These are phyloP conservation scores for Salvator merianae DNA, from an alignment of 2,113 vertebrate species.

Conservation along the genomic window DNA sequence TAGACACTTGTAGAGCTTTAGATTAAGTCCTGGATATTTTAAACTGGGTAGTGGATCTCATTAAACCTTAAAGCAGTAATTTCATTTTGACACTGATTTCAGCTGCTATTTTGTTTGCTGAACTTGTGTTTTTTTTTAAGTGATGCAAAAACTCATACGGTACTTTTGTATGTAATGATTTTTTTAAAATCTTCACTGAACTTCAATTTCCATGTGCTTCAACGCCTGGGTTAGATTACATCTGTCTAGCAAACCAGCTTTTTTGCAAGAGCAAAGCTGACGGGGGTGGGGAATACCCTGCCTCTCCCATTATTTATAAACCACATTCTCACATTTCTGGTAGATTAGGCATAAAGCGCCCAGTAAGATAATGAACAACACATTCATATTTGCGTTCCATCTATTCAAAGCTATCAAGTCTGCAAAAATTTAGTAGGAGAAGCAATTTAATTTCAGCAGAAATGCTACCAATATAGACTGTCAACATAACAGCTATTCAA, in stretches of 20 bases:
- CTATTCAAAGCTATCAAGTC: constrained; percentile 35
- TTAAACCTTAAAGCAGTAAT: background rate
- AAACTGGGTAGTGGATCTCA: background rate
- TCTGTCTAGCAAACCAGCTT: constrained; percentile 11
- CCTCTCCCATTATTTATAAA: background rate
- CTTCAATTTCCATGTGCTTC: constrained; percentile 16
- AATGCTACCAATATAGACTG: background rate
- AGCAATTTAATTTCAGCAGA: constrained; percentile 38
- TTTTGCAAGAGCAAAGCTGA: constrained; percentile 1
- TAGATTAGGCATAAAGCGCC: background rate
- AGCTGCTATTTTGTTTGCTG: background rate
- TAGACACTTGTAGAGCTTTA: background rate
- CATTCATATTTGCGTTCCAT: background rate
- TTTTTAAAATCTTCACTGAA: background rate
- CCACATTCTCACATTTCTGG: constrained; percentile 18
- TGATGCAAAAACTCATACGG: background rate
- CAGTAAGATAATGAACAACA: constrained; percentile 15
- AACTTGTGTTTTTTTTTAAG: background rate
- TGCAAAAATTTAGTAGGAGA: constrained; percentile 30
- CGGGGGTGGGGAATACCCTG: constrained; percentile 9
- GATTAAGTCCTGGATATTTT: background rate
- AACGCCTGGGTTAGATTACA: constrained; percentile 29
- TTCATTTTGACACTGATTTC: background rate
- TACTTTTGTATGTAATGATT: constrained; percentile 16
- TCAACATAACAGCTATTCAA: constrained; percentile 3